These are phyloP conservation scores for Tribolium castaneum DNA, from an alignment of 1,140 invertebrate genomes.

Conservation along the genomic window DNA sequence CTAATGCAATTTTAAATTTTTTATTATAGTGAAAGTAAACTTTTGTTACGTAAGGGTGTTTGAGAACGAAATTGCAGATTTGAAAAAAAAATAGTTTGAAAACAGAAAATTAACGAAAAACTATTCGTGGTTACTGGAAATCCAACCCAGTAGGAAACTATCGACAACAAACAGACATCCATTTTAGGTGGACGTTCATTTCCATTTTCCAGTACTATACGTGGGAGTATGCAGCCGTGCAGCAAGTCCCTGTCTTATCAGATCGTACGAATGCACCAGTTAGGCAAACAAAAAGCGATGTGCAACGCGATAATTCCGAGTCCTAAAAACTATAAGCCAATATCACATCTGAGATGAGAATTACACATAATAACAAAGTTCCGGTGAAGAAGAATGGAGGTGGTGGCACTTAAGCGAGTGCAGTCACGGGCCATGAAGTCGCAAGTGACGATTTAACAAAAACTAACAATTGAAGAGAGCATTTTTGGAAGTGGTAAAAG, in stretches of 20 bases:
- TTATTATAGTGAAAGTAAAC: neutral
- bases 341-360: neutral
- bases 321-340: neutral
- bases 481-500: slow-evolving; percentile 18
- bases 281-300: neutral
- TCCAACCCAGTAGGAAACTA: neutral
- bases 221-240: neutral
- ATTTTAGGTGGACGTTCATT: too few species aligned
- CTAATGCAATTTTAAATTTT: neutral
- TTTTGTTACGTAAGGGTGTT: neutral
- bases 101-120: neutral
- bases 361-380: neutral
- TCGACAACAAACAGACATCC: neutral
- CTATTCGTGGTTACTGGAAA: neutral
- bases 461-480: neutral
- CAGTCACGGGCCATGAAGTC: slow-evolving; percentile 14
- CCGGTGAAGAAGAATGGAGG: neutral
- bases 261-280: neutral
- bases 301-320: too few species aligned
- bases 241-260: neutral
- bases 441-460: slow-evolving; percentile 19
- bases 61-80: neutral
- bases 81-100: neutral
- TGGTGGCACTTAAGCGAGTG: neutral
- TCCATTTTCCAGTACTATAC: neutral